phyloP scores from a whole-genome alignment of 2,113 vertebrate species.

The Rutilus rutilus region DNA sequence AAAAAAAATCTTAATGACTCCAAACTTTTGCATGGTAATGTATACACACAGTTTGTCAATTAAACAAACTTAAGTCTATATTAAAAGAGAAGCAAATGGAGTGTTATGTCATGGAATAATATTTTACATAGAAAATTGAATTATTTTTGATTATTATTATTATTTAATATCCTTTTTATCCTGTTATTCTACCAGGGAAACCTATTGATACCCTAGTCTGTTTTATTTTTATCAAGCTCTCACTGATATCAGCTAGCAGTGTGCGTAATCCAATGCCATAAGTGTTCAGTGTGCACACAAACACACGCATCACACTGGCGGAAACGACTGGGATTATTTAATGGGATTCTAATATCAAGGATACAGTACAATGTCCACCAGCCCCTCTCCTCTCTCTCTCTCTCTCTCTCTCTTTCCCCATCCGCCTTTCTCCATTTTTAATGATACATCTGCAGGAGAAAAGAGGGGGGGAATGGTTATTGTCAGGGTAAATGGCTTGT shows the following conservation, averaged over 20 bases:
- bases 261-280: background rate
- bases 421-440: constrained; percentile 11
- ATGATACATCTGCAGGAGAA: constrained; percentile 46
- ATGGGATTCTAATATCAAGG: constrained; percentile 45
- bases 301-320: background rate
- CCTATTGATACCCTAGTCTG: background rate
- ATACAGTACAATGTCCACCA: constrained; percentile 38
- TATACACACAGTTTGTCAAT: background rate
- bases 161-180: background rate
- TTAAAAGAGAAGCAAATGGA: background rate
- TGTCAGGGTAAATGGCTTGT: constrained; percentile 61
- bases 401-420: too few species aligned
- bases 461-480: constrained; percentile 30
- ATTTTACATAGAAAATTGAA: background rate
- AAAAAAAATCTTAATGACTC: too few species aligned
- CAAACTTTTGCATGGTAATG: background rate
- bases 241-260: background rate
- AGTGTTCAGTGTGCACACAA: background rate
- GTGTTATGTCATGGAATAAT: background rate
- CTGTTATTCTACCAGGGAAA: background rate
- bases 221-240: background rate
- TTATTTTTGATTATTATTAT: background rate
- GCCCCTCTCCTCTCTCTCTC: background rate
- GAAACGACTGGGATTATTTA: constrained; percentile 37
- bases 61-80: background rate